Percentiles rank a stretch among this genome's conserved stretches.
Conservation (phyloP, 2,888 invertebrate genomes). For the Anoncus sp. region DNA sequence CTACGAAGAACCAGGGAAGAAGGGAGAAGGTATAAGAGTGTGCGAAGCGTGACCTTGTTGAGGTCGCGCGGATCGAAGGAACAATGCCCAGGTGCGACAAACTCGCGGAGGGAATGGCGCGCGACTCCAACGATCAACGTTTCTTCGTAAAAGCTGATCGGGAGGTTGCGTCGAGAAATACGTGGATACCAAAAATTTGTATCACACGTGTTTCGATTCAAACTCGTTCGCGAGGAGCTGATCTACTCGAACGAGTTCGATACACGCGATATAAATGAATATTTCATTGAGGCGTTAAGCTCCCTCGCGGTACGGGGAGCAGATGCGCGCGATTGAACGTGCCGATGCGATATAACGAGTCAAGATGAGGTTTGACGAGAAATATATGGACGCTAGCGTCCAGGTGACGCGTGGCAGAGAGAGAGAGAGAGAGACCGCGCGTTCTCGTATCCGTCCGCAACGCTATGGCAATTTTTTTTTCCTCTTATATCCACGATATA, state of each 20-base stretch:
- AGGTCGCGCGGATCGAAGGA: conserved; percentile 76
- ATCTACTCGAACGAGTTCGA: not conserved
- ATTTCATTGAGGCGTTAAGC: conserved; percentile 1
- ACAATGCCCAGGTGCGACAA: conserved; percentile 79
- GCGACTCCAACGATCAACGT: not conserved
- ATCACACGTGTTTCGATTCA: not conserved
- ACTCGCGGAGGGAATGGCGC: conserved; percentile 56
- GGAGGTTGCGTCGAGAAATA: no score
- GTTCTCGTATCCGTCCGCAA: conserved; percentile 49
- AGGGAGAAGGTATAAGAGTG: conserved; percentile 52
- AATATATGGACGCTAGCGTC: not conserved
- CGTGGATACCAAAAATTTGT: no score
- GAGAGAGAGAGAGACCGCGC: no score
- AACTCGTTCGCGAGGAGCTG: not conserved
- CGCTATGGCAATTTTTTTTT: conserved; percentile 29
- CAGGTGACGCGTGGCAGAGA: conserved; percentile 33
- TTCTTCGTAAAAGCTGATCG: no score
- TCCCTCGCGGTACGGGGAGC: no score
- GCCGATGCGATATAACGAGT: conserved; percentile 8
- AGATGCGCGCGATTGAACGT: conserved; percentile 28
- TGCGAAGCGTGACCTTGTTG: conserved; percentile 78
- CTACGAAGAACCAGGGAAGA: no score
- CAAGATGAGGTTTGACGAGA: not conserved
- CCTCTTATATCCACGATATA: no score
- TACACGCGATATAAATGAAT: not conserved